Evolutionary conservation across 2,888 invertebrate species (phyloP), one percentile per base, ranked within the genome.

Genomic region (Endotricha flammealis): DNA sequence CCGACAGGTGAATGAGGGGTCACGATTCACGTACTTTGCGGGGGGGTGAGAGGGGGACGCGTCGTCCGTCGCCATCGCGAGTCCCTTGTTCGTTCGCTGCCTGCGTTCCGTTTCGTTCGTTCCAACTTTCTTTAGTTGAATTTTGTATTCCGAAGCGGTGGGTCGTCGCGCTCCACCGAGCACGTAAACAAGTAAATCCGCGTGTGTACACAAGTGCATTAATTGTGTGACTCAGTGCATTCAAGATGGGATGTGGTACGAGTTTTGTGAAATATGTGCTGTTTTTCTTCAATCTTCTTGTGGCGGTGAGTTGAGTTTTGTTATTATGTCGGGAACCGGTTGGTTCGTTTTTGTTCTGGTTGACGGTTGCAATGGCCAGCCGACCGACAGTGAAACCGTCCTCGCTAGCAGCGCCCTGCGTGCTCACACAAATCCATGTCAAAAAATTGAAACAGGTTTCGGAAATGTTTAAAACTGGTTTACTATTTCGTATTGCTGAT

Each of bases 181-280:
- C 42, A 54, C 58, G 59, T 66, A 70, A 65, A 60, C 59, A 61
- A 62, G 48, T 51, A 53, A 51, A 50, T 9, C 57, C 76, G 81
- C 78, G 82, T 60, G 81, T 81, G 79, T 58, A 48, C 59, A 56
- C 64, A 70, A 68, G 76, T 71, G 73, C 63, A 64, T 64, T 74
- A 74, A 60, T 75, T 78, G 67, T 75, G 77, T 76, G 70, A 73
- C 60, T 58, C 53, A 50, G 74, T 73, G 73, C 41, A 53, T 60
- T 68, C 71, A 88, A 80, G 66, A 91, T 91, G 90, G 89, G 89
- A 85, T 91, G 91, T 78, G 92, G 91, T 70, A 91, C 91, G 82
- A 90, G 91, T 76, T 90, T 92, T 82, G 90, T 93, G 72, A 95
- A 95, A 88, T 93, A 93, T 79, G 88, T 94, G 59, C 90, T 95